Evolutionary conservation across 2,888 invertebrate species (phyloP), one percentile per base, ranked within the genome.

Genomic region (Escarpia spicata): DNA sequence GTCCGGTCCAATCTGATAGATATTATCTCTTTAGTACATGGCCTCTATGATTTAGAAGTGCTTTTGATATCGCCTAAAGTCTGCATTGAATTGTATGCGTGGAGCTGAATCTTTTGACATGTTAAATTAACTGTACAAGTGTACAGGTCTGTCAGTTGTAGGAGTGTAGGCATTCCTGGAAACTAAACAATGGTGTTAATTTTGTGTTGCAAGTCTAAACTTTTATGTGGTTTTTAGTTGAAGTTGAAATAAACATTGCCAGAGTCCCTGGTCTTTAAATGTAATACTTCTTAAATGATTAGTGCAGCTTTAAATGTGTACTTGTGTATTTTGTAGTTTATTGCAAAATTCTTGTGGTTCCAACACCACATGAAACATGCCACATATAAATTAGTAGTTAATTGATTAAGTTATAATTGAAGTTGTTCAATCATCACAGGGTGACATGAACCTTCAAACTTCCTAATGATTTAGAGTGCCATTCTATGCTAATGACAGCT

Each of bases 1-100:
- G 75, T 75, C 75, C 75, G 2, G 75, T 26, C 26, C 75, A 75
- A n/a, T 75, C 75, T 75, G 75, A 19, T 75, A 75, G 75, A 75
- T 75, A 75, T 75, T 75, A 75, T 75, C n/a, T 19, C 75, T 75
- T 75, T 75, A 75, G 19, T 75, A 26, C n/a, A 26, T 75, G 75
- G 75, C 19, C 75, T 75, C 75, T 75, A 26, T 75, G 26, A 75
- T 75, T 75, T 75, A 75, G 26, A 75, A 2, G 75, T 15, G 6
- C 75, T 75, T 75, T 75, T 75, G 75, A 75, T 75, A 75, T 75
- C 75, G 26, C 75, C 75, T 75, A 75, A 75, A 75, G 75, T n/a
- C 75, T 75, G 75, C 52, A 52, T 75, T 75, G 75, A 26, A 75
- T 75, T 75, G 75, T 75, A 26, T 19, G 75, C 26, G 6, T 75